phyloP scores from a whole-genome alignment of 2,888 invertebrate species.

The Drosophila mettleri region DNA sequence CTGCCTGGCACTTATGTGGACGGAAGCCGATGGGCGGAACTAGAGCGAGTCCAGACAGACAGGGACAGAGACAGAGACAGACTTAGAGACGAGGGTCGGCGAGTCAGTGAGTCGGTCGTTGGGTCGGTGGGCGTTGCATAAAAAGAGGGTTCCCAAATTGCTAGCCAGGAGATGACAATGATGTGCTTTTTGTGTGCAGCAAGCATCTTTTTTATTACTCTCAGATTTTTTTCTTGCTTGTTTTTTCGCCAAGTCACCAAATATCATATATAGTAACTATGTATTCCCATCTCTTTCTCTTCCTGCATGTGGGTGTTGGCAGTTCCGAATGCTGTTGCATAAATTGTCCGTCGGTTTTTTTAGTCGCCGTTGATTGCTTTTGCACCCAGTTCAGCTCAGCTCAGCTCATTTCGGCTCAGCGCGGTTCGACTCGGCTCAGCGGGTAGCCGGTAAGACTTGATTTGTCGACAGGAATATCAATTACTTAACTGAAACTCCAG shows the following conservation, averaged over 20 bases:
- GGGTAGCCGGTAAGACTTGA: conserved; percentile 44
- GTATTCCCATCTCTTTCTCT: conserved; percentile 9
- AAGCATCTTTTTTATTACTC: conserved; percentile 65
- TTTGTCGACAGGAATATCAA: conserved; percentile 71
- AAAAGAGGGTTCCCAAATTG: conserved; percentile 52
- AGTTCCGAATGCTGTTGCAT: conserved; percentile 65
- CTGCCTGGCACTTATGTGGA: conserved; percentile 66
- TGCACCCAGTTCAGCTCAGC: conserved; percentile 50
- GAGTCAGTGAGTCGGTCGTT: conserved; percentile 26
- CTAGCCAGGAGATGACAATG: conserved; percentile 63
- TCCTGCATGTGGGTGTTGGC: conserved; percentile 43
- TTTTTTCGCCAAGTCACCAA: conserved; percentile 73
- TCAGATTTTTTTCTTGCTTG: conserved; percentile 29
- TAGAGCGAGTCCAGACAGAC: conserved; percentile 79
- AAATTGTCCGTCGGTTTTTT: conserved; percentile 73
- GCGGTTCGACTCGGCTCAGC: conserved; percentile 46
- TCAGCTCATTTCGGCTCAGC: conserved; percentile 39
- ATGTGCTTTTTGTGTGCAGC: conserved; percentile 70
- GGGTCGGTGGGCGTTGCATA: conserved; percentile 62
- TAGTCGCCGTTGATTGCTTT: conserved; percentile 52
- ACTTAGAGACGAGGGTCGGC: conserved; percentile 44
- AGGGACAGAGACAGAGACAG: conserved; percentile 45
- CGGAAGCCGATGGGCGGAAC: conserved; percentile 79
- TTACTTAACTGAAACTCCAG: conserved; percentile 54
- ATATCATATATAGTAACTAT: conserved; percentile 18